Conservation (phyloP, 2,113 vertebrate species). For the Ciconia stormi region DNA sequence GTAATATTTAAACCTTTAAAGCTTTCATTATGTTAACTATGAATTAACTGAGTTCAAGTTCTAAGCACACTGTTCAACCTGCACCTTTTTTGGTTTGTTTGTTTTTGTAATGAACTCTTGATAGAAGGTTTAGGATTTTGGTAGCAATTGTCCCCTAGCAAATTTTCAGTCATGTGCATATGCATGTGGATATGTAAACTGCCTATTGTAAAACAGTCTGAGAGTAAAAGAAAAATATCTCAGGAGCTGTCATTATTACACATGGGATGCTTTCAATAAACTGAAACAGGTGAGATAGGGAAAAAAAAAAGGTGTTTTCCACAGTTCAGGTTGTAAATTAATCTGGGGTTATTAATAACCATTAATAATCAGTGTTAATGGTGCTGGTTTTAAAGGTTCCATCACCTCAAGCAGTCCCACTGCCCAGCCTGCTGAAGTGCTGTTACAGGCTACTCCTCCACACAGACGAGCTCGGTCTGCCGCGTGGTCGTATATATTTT, state of each 20-base stretch:
- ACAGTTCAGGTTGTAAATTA: not conserved
- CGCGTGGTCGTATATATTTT: constrained; percentile 97
- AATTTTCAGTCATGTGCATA: not conserved
- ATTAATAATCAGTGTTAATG: not conserved
- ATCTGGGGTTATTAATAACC: not conserved
- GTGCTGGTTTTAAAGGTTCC: constrained; percentile 79
- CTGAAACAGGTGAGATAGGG: not conserved
- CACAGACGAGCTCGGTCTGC: constrained; percentile 94
- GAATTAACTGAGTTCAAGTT: not conserved
- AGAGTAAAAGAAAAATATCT: not conserved
- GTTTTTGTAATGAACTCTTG: not conserved
- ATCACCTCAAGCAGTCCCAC: constrained; percentile 99
- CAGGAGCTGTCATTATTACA: not conserved
- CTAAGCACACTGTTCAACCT: not conserved
- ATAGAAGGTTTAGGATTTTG: not conserved
- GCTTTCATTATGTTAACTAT: not conserved
- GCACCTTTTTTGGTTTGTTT: not conserved
- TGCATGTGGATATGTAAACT: not conserved
- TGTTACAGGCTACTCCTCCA: constrained; percentile 94
- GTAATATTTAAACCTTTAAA: not conserved
- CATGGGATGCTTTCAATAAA: not conserved
- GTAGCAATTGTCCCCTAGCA: not conserved
- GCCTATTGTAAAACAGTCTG: not conserved
- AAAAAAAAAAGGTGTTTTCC: not conserved
- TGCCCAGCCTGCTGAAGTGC: constrained; percentile 95